Conservation (phyloP, 2,888 invertebrate genomes). For the Drosophila acutilabella region DNA sequence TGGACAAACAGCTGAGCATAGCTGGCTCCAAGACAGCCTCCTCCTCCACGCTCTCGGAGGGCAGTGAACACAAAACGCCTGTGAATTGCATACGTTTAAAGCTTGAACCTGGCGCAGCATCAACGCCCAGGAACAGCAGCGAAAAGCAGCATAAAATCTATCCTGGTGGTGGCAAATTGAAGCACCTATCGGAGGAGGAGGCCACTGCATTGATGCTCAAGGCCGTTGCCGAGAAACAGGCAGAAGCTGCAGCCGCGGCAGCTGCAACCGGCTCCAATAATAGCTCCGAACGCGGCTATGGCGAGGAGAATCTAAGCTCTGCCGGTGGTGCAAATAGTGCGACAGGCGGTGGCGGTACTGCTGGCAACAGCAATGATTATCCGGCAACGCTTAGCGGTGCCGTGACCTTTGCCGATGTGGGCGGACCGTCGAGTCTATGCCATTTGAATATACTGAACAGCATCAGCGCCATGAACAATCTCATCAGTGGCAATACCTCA, state of each 20-base stretch:
- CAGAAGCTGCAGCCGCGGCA: slow-evolving; percentile 56
- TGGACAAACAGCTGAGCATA: slow-evolving; percentile 77
- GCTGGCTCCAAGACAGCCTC: slow-evolving; percentile 43
- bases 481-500: slow-evolving; percentile 80
- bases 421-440: slow-evolving; percentile 77
- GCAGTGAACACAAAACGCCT: slow-evolving; percentile 75
- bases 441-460: slow-evolving; percentile 83
- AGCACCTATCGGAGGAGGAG: slow-evolving; percentile 81
- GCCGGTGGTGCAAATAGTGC: neutral
- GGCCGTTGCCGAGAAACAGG: slow-evolving; percentile 80
- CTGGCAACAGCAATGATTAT: slow-evolving; percentile 73
- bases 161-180: slow-evolving; percentile 74
- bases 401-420: slow-evolving; percentile 80
- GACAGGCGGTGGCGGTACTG: slow-evolving; percentile 36
- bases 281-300: slow-evolving; percentile 79
- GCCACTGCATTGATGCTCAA: slow-evolving; percentile 81
- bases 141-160: slow-evolving; percentile 57
- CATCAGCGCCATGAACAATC: slow-evolving; percentile 84
- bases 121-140: slow-evolving; percentile 59
- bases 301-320: slow-evolving; percentile 67
- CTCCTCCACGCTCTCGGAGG: slow-evolving; percentile 18
- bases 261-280: slow-evolving; percentile 54
- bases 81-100: slow-evolving; percentile 60
- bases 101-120: slow-evolving; percentile 67
- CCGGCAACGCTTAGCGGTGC: slow-evolving; percentile 75